Evolutionary conservation across 2,113 vertebrate species (phyloP), one percentile per base, ranked within the genome.

Genomic region (Cavia porcellus): DNA sequence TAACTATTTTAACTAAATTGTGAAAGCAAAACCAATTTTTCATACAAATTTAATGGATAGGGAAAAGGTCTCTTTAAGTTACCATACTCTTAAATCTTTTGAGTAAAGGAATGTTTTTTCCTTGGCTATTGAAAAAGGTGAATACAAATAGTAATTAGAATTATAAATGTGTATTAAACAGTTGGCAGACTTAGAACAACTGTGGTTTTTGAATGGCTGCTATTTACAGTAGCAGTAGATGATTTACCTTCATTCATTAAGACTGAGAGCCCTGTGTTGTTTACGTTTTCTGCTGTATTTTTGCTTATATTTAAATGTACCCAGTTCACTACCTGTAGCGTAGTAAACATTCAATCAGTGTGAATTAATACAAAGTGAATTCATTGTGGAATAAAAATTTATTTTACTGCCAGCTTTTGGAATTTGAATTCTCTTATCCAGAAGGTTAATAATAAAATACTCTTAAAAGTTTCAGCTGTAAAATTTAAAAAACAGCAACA

Each of bases 361-460:
- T 89, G 72, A 93, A 66, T 82, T 42, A 50, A 9, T 85, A 20
- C 80, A 57, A 93, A 64, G 30, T 85, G 68, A 96, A 50, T 83
- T 96, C 32, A 38, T 85, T 77, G 42, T 92, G 30, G 93, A 74
- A 57, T 92, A 83, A 94, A 79, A 13, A 66, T 45, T 14, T 42
- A 47, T 93, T 95, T 93, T 87, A 61, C 77, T 93, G 86, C 72
- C 82, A 80, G 24, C 30, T 72, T 96, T 96, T 88, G 88, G 55
- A 91, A 84, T 95, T 80, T 74, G n/a, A 77, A 89, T 97, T 89
- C 88, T 90, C 59, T 94, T 94, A 83, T 11, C 15, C 30, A 81
- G 77, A 55, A 93, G 47, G 62, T 62, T 93, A 80, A 77, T 91
- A 83, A 59, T 89, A n/a, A 92, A 91, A 94, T 92, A 77, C 22